Evolutionary conservation across 2,113 vertebrate species (phyloP).

Genomic region (Proteles cristata): DNA sequence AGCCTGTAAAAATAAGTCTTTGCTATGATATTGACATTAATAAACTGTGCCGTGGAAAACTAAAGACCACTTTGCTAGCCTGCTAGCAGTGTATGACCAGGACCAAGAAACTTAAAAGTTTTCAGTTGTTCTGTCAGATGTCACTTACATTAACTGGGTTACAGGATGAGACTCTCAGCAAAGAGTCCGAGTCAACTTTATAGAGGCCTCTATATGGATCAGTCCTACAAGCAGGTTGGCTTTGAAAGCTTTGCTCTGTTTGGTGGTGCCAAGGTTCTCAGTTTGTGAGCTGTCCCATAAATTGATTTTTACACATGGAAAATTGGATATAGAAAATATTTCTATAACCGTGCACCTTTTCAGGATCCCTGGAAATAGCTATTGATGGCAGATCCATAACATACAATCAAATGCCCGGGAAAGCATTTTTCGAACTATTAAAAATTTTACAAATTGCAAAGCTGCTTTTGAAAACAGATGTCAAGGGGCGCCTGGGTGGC

Average conservation of each 20-base stretch:
- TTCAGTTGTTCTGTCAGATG: not conserved
- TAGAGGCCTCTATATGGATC: not conserved
- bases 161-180: not conserved
- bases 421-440: not conserved
- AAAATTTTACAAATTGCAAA: not conserved
- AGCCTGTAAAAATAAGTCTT: not conserved
- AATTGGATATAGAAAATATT: not conserved
- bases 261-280: not conserved
- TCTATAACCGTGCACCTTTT: not conserved
- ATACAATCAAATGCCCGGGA: not conserved
- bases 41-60: not conserved
- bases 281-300: not conserved
- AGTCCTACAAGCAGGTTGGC: not conserved
- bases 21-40: not conserved
- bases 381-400: not conserved
- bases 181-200: not conserved
- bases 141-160: not conserved
- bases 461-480: not conserved
- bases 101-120: not conserved
- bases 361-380: not conserved
- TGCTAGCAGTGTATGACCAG: not conserved
- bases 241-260: not conserved
- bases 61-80: not conserved
- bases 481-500: no score
- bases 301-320: not conserved